Conservation (phyloP, 1,140 invertebrate genomes). For the Brachystomella parvula region DNA sequence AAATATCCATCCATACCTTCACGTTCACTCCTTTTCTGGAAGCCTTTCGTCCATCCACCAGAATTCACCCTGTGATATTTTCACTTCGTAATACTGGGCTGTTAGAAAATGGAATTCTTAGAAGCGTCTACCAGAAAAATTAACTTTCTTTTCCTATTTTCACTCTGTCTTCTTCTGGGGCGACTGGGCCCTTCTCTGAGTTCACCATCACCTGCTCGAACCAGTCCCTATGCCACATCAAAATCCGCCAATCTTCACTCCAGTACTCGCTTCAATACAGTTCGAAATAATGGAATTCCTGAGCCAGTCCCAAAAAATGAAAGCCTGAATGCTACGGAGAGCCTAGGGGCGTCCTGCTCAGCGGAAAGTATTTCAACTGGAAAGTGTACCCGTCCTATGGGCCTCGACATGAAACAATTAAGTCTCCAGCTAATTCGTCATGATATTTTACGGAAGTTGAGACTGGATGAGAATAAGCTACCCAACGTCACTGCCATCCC, state of each 20-base stretch:
- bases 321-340: too few species aligned
- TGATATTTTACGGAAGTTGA: conserved; percentile 34
- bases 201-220: not conserved
- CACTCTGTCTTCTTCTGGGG: not conserved
- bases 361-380: conserved; percentile 6
- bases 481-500: conserved; percentile 34
- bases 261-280: too few species aligned
- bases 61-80: too few species aligned
- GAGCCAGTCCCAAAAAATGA: too few species aligned
- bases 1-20: too few species aligned
- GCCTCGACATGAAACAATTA: conserved; percentile 28
- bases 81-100: too few species aligned
- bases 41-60: too few species aligned
- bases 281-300: too few species aligned
- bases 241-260: not conserved
- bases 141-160: too few species aligned
- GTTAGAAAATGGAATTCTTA: too few species aligned
- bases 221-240: not conserved
- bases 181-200: not conserved
- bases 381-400: conserved; percentile 2
- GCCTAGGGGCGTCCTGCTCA: not conserved
- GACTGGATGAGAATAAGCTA: conserved; percentile 35
- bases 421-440: conserved; percentile 30
- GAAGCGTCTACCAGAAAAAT: too few species aligned
- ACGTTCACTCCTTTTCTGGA: too few species aligned